Evolutionary conservation across 1,140 invertebrate genomes (phyloP), one percentile per base, ranked within the genome.

Genomic region (Pseudomyrmex flavicornis): DNA sequence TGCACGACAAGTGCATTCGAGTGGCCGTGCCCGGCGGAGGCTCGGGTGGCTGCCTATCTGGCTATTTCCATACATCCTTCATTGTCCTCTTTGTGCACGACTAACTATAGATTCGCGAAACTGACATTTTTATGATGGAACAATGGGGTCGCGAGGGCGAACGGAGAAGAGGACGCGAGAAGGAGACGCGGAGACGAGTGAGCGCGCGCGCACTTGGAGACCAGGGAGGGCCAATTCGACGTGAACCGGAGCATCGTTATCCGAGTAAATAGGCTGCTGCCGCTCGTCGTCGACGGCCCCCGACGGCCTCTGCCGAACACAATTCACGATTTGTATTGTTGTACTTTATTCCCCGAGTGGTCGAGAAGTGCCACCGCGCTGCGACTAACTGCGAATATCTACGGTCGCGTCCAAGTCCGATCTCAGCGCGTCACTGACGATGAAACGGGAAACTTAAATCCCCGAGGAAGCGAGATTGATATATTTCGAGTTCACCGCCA

Each of bases 81-180:
- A 93, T 93, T 93, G 92, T 93, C 82, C 89, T 92, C 93, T 93
- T 93, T 93, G 90, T 93, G 15, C 86, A 63, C 91, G 84, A 79
- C 88, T 92, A 91, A 92, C 93, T 94, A 93, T 93, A 93, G 92
- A 93, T 93, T 93, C 91, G 90, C 87, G 87, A 85, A 72, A 91
- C 91, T 93, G 92, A 93, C 92, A 92, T 93, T 94, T 94, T 94
- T 93, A 93, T 92, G 91, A 88, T 85, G 88, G 90, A 93, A 94
- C 93, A 94, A 93, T 94, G 88, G 87, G 79, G 91, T 86, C 85
- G 50, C 62, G 86, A 85, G 77, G 44, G 56, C 65, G 83, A 82
- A 82, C 61, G 73, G 62, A 72, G 35, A 46, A 54, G 74, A 66
- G 59, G 62, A 82, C 46, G 52, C 54, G 70, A 75, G 13, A 68